Evolutionary conservation across 2,113 vertebrate genomes (phyloP).

Genomic region (Crotalus tigris): DNA sequence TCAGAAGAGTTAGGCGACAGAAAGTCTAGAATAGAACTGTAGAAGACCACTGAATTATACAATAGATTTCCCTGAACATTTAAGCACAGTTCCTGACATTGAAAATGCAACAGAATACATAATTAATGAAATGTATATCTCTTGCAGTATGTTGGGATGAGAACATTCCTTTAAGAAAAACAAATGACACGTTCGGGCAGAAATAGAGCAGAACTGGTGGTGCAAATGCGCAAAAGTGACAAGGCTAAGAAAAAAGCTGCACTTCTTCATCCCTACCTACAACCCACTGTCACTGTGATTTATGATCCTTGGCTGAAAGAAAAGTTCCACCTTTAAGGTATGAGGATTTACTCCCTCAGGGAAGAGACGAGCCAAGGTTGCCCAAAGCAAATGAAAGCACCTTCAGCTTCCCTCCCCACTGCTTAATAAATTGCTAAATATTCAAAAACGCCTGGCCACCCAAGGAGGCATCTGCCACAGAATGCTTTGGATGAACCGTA

Average conservation of each 20-base stretch:
- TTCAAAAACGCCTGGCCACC: constrained; percentile 42
- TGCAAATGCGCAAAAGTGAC: background rate
- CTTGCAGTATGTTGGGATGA: background rate
- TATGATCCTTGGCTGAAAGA: background rate
- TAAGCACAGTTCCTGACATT: background rate
- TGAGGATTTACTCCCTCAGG: background rate
- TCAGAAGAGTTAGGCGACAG: background rate
- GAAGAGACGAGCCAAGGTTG: background rate
- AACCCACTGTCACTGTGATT: background rate
- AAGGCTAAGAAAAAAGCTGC: background rate
- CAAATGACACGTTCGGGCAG: background rate
- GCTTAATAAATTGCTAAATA: constrained; percentile 13
- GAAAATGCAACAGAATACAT: background rate
- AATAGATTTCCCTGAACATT: background rate
- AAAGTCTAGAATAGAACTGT: background rate
- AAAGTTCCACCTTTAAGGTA: background rate
- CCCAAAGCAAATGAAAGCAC: fast-evolving
- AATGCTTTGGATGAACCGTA: constrained; percentile 49
- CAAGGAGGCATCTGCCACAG: constrained; percentile 49
- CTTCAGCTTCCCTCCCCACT: constrained; percentile 12
- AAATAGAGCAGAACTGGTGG: background rate
- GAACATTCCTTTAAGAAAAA: background rate
- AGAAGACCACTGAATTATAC: background rate
- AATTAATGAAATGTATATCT: background rate
- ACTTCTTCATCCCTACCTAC: background rate